These are phyloP conservation scores for Erannis defoliaria DNA, from an alignment of 2,888 invertebrate species.

Conservation along the genomic window DNA sequence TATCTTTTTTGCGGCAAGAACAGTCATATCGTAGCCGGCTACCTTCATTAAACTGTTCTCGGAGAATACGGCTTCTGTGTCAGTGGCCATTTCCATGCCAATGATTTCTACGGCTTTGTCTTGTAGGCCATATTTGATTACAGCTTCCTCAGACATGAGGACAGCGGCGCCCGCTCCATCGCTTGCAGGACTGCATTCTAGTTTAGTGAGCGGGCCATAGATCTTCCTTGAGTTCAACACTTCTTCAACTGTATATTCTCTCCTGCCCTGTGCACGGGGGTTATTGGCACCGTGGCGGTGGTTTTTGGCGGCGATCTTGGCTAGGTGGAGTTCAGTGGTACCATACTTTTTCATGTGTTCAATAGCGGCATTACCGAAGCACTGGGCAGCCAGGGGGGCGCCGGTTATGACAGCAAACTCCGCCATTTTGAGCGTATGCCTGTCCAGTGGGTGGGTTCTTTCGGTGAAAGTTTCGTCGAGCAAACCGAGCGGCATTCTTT, in stretches of 20 bases:
- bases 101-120: conserved; percentile 96
- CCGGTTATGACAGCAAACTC: conserved; percentile 93
- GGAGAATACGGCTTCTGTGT: conserved; percentile 93
- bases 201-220: conserved; percentile 96
- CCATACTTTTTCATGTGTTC: conserved; percentile 99
- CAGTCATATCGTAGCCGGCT: conserved; percentile 98
- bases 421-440: conserved; percentile 94
- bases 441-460: conserved; percentile 95
- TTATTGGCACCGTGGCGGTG: conserved; percentile 98
- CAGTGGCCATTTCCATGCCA: conserved; percentile 98
- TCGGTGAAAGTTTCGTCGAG: conserved; percentile 92
- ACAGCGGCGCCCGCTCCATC: conserved; percentile 99
- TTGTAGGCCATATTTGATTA: conserved; percentile 93
- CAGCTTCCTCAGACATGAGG: conserved; percentile 96
- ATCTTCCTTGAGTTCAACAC: conserved; percentile 95
- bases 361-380: conserved; percentile 98
- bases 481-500: conserved; percentile 98
- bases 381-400: conserved; percentile 96
- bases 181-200: conserved; percentile 99
- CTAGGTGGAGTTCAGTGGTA: conserved; percentile 96
- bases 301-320: conserved; percentile 99
- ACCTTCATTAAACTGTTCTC: conserved; percentile 92
- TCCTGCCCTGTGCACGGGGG: conserved; percentile 98
- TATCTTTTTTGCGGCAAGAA: conserved; percentile 91
- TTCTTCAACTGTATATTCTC: conserved; percentile 96